Evolutionary conservation across 2,113 vertebrate genomes (phyloP).

Genomic region (Oreochromis tanganicae): DNA sequence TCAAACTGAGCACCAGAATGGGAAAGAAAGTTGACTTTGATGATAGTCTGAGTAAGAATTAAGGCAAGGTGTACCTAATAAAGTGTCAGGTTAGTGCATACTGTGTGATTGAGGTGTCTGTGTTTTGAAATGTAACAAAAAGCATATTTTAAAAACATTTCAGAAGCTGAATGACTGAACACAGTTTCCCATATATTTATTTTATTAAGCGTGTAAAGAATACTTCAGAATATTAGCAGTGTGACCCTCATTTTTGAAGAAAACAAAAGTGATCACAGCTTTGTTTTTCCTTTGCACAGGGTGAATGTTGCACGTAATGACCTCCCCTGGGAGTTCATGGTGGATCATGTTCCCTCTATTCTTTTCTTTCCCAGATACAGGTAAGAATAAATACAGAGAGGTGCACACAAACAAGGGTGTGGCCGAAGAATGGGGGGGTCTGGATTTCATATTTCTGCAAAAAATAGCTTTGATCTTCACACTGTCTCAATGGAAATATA

Average conservation of each 20-base stretch:
- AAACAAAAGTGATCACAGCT: neutral
- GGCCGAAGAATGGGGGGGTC: fast-evolving
- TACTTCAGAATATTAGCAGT: neutral
- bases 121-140: neutral
- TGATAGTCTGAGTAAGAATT: neutral
- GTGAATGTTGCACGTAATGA: constrained; percentile 91
- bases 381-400: constrained; percentile 59
- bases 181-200: neutral
- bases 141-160: neutral
- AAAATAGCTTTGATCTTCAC: neutral
- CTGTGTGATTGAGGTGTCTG: neutral
- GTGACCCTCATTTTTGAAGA: neutral
- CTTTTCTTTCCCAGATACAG: constrained; percentile 89
- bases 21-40: neutral
- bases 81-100: neutral
- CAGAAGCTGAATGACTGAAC: fast-evolving
- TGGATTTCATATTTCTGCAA: neutral
- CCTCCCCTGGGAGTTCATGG: constrained; percentile 98
- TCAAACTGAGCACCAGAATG: too few species aligned
- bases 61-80: neutral
- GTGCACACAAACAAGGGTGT: neutral
- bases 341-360: constrained; percentile 87
- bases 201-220: neutral
- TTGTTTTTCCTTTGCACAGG: constrained; percentile 57
- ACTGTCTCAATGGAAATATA: neutral